Base-by-base conservation (phyloP, 2,113 vertebrate species). In the Perccottus glenii region DNA sequence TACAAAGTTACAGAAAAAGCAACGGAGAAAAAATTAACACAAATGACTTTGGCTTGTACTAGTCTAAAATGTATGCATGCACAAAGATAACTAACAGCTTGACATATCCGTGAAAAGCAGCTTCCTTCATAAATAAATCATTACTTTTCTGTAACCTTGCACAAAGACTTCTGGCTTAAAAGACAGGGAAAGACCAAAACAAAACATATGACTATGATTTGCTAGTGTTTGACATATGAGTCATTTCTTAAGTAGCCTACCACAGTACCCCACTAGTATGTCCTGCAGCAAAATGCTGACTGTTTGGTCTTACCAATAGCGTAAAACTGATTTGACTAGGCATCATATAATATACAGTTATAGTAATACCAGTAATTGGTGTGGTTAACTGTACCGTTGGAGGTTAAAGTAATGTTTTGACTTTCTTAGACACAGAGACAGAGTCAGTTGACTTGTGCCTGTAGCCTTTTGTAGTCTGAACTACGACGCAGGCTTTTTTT, bases 321-420 rank as follows among this genome's bases (percentile, higher is more conserved):
- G 46, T 48, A 75, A 75, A 56, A 68, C 35, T 8, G 3, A 33
- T 67, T 63, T 15, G 10, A 7, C 45, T 49, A 19, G 11, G 36
- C 57, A 61, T 74, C 44, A 16, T 43, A 67, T 71, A 59, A 63
- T 80, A 67, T 73, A 55, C 51, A 51, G 33, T 10, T 16, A 60
- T 58, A 42, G 50, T 67, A 79, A 42, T 62, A 60, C 56, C 72
- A 73, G 76, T 80, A 80, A 82, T 60, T 77, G 72, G 59, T 50
- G 56, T 49, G 59, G 48, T 42, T 64, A 65, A 15, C 65, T 62
- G 32, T 36, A 36, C 66, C 72, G 71, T 77, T 67, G 65, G 67
- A 70, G 56, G 67, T 71, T 64, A 77, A 51, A 69, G 64, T 60
- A 78, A 67, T 79, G 77, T 76, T 85, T 82, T 81, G 76, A 79